A percentile compares a stretch with the other conserved stretches of the same genome.
Evolutionary conservation across 2,888 invertebrate species (phyloP).

Genomic region (Caenorhabditis afra): DNA sequence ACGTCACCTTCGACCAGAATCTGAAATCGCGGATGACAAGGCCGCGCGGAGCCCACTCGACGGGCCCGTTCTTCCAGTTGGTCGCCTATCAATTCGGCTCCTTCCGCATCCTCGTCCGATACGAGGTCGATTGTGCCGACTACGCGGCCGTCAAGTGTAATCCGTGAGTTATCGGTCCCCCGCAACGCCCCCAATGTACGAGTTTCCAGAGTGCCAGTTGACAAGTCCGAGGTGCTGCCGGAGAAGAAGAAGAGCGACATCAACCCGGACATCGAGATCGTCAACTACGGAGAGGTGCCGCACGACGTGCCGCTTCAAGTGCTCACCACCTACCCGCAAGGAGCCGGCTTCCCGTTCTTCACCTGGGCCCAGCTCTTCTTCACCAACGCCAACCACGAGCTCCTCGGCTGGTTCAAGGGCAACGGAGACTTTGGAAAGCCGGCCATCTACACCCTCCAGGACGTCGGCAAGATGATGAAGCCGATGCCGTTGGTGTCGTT

Average conservation of each 20-base stretch:
- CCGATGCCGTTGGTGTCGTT: constrained; percentile 79
- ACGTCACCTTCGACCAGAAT: constrained; percentile 75
- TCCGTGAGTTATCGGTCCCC: constrained; percentile 63
- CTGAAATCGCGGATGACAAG: constrained; percentile 77
- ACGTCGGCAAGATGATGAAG: constrained; percentile 80
- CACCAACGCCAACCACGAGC: constrained; percentile 73
- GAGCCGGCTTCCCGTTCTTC: constrained; percentile 80
- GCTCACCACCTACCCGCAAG: constrained; percentile 79
- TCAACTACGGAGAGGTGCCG: constrained; percentile 72
- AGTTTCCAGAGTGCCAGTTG: constrained; percentile 62
- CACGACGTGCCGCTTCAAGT: constrained; percentile 73
- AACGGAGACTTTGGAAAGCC: constrained; percentile 80
- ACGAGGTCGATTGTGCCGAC: constrained; percentile 80
- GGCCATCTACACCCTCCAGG: constrained; percentile 75
- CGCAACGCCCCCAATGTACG: not conserved
- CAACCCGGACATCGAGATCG: constrained; percentile 71
- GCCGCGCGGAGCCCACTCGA: constrained; percentile 74
- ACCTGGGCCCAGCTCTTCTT: constrained; percentile 81
- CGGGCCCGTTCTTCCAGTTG: constrained; percentile 79
- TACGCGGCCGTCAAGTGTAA: constrained; percentile 75
- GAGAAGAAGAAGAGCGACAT: constrained; percentile 72
- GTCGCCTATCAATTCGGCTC: constrained; percentile 78
- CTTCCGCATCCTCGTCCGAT: constrained; percentile 78
- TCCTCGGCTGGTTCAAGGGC: constrained; percentile 80
- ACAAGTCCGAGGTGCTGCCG: constrained; percentile 71